A percentile compares a stretch with the other conserved stretches of the same genome.
phyloP scores from a whole-genome alignment of 2,797 vertebrate species.

The Myiotriccus ornatus region DNA sequence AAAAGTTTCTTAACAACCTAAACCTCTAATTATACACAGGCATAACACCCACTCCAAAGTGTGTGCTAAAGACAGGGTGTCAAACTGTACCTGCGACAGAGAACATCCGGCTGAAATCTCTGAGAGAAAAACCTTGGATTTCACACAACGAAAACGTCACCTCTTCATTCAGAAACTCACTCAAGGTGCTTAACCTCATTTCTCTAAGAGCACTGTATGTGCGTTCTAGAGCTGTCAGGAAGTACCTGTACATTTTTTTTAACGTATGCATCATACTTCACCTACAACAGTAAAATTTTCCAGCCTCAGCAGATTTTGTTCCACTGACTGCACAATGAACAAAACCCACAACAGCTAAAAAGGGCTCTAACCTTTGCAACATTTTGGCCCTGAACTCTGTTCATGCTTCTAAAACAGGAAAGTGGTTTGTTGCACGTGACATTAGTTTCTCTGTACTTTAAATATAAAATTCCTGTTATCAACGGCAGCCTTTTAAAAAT shows the following conservation, averaged over 20 bases:
- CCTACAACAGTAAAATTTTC: background rate
- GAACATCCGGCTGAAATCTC: background rate
- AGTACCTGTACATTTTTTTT: background rate
- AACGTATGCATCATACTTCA: background rate
- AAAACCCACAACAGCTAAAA: constrained; percentile 5
- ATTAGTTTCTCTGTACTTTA: background rate
- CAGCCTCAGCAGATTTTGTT: constrained; percentile 25
- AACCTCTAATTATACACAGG: background rate
- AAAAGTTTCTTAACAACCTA: background rate
- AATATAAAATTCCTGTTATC: background rate
- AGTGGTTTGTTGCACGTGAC: background rate
- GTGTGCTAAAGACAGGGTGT: background rate
- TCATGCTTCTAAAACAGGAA: constrained; percentile 11
- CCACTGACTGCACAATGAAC: constrained; percentile 1
- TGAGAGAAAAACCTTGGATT: background rate
- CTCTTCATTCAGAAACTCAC: background rate
- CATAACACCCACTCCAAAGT: background rate
- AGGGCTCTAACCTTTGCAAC: background rate
- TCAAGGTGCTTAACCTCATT: background rate
- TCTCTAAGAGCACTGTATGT: background rate
- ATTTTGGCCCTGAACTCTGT: background rate
- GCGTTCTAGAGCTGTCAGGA: background rate
- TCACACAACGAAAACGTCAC: background rate
- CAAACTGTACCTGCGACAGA: background rate
- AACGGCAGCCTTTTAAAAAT: background rate